Conservation (phyloP, 2,797 vertebrate species). For the Melanotaenia boesemani region DNA sequence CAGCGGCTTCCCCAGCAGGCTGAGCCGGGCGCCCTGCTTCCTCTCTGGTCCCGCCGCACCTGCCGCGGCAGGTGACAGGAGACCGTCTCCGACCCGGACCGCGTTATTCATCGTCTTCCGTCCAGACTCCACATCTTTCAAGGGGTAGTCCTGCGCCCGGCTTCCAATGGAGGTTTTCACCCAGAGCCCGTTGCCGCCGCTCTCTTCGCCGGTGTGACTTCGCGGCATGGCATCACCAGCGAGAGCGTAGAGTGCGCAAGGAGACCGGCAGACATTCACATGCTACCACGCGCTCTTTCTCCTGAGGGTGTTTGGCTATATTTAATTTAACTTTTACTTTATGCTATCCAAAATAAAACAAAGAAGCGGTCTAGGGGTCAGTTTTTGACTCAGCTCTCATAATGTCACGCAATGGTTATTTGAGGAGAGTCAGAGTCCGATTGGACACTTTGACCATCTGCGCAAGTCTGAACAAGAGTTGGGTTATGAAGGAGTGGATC, state of each 20-base stretch:
- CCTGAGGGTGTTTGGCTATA: slow-evolving; percentile 27
- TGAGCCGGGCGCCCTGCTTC: slow-evolving; percentile 95
- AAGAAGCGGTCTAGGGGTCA: not conserved
- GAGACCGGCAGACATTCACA: slow-evolving; percentile 73
- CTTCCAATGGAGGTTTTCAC: slow-evolving; percentile 84
- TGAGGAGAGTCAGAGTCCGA: slow-evolving; percentile 31
- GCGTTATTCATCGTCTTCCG: slow-evolving; percentile 86
- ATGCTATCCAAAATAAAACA: not conserved
- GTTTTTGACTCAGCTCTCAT: slow-evolving; percentile 25
- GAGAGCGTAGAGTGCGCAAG: slow-evolving; percentile 70
- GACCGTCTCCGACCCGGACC: slow-evolving; percentile 79
- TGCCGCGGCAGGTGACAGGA: slow-evolving; percentile 76
- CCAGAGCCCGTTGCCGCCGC: slow-evolving; percentile 89
- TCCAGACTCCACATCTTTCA: slow-evolving; percentile 95
- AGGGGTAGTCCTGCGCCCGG: slow-evolving; percentile 81
- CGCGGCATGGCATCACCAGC: slow-evolving; percentile 95
- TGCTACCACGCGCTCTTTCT: slow-evolving; percentile 51
- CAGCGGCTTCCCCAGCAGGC: slow-evolving; percentile 95
- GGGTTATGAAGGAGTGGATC: slow-evolving; percentile 84
- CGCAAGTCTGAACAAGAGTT: slow-evolving; percentile 64
- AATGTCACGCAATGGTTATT: not conserved
- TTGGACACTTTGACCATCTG: slow-evolving; percentile 75
- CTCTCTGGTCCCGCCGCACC: slow-evolving; percentile 83
- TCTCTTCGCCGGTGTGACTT: slow-evolving; percentile 90
- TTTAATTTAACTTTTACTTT: slow-evolving; percentile 13